A percentile compares a stretch with the other conserved stretches of the same genome.
These are phyloP conservation scores for Salvelinus fontinalis DNA, from an alignment of 2,113 vertebrate species.

Conservation along the genomic window DNA sequence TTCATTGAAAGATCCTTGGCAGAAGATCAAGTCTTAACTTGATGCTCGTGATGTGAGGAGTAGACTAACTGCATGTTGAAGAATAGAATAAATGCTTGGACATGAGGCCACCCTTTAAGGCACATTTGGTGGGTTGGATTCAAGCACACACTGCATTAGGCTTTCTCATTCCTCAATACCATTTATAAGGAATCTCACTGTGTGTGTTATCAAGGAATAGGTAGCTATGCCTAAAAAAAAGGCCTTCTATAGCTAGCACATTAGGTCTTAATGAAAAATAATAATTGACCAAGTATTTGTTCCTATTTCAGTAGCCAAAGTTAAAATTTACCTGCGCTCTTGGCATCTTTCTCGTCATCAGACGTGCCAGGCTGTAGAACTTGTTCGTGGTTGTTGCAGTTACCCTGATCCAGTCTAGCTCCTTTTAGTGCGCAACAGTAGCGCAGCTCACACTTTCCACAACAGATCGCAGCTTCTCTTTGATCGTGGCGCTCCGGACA, in stretches of 20 bases:
- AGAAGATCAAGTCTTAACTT: not conserved
- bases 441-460: slow-evolving; percentile 8
- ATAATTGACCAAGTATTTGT: no score
- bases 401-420: slow-evolving; percentile 18
- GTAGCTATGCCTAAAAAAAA: not conserved
- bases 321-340: not conserved
- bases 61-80: not conserved
- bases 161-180: no score
- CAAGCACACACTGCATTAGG: no score
- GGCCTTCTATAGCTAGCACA: not conserved
- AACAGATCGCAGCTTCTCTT: slow-evolving; percentile 60
- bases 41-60: not conserved
- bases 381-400: not conserved
- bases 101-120: not conserved
- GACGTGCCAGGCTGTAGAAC: not conserved
- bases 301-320: no score
- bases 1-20: not conserved
- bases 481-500: slow-evolving; percentile 82
- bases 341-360: not conserved
- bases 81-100: not conserved
- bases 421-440: slow-evolving; percentile 2
- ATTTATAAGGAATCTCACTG: no score
- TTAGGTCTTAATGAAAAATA: not conserved
- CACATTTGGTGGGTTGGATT: no score
- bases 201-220: no score